These are phyloP conservation scores for Mirounga angustirostris DNA, from an alignment of 2,113 vertebrate species.

Conservation along the genomic window DNA sequence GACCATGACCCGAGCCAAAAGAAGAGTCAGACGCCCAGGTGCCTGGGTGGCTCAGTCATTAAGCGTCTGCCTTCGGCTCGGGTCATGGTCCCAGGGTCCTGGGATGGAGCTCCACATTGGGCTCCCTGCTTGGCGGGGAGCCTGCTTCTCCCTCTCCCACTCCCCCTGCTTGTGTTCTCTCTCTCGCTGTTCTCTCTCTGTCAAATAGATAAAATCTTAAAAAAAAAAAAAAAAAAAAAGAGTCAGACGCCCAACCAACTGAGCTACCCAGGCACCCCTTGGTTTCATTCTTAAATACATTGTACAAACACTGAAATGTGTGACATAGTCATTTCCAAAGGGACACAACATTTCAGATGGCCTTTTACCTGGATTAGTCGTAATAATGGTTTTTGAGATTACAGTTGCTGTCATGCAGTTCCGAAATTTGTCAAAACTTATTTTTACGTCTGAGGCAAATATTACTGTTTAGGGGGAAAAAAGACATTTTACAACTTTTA, in stretches of 20 bases:
- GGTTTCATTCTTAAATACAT: constrained; percentile 23
- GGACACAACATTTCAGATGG: constrained; percentile 59
- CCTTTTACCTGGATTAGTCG: constrained; percentile 95
- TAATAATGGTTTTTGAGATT: constrained; percentile 96
- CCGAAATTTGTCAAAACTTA: constrained; percentile 96
- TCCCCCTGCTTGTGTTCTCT: too few relatives aligned
- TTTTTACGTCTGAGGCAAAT: constrained; percentile 95
- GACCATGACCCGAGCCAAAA: neutral
- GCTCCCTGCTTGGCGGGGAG: too few relatives aligned
- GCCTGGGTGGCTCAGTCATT: too few relatives aligned
- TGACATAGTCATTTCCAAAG: constrained; percentile 31
- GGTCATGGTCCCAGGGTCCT: too few relatives aligned
- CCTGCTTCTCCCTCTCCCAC: too few relatives aligned
- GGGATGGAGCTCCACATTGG: too few relatives aligned
- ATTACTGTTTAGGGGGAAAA: constrained; percentile 90
- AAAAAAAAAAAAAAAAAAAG: neutral
- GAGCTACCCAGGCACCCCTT: neutral
- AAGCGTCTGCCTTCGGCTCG: too few relatives aligned
- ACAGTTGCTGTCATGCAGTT: constrained; percentile 95
- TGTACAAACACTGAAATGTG: neutral
- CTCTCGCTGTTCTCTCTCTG: too few relatives aligned
- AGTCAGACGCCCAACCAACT: neutral
- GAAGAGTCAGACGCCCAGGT: neutral
- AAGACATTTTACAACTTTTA: constrained; percentile 59
- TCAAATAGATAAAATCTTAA: too few relatives aligned